These are phyloP conservation scores for Chaetodon trifasciatus DNA, from an alignment of 2,797 vertebrate species.

Conservation along the genomic window DNA sequence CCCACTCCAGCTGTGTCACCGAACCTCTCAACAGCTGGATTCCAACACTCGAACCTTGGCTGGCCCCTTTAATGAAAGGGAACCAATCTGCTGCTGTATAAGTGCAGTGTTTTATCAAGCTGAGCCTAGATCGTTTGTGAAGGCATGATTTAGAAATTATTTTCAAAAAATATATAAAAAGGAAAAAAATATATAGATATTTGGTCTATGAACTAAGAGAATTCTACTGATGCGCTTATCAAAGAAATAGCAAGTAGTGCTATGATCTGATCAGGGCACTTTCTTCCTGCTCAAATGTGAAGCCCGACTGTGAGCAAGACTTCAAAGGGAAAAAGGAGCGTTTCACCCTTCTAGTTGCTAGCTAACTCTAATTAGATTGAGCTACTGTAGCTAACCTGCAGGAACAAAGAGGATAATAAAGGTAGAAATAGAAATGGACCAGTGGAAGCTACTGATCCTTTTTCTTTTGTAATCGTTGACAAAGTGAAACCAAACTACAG, in stretches of 20 bases:
- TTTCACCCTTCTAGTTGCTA: constrained; percentile 41
- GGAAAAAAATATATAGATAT: constrained; percentile 25
- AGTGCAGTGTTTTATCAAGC: constrained; percentile 5
- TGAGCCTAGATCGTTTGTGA: constrained; percentile 4
- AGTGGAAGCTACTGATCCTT: constrained; percentile 6
- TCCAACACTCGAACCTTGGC: constrained; percentile 32
- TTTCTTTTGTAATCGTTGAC: constrained; percentile 11
- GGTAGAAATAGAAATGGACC: constrained; percentile 39
- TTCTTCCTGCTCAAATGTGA: constrained; percentile 31
- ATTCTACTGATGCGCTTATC: constrained; percentile 32
- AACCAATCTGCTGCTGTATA: constrained; percentile 42
- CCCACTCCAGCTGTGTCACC: constrained; percentile 73
- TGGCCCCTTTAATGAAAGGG: constrained; percentile 27
- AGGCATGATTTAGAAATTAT: constrained; percentile 24
- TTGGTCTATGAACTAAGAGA: constrained; percentile 24
- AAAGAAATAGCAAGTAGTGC: constrained; percentile 17
- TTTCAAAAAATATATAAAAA: not conserved
- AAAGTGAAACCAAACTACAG: constrained; percentile 9
- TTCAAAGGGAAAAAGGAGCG: constrained; percentile 35
- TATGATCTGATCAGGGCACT: constrained; percentile 26
- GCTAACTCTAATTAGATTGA: constrained; percentile 58
- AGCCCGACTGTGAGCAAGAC: constrained; percentile 40
- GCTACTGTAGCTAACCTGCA: constrained; percentile 24
- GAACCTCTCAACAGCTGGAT: constrained; percentile 69
- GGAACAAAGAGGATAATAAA: constrained; percentile 36